Evolutionary conservation across 2,888 invertebrate genomes (phyloP), one percentile per base, ranked within the genome.

Genomic region (Periphyllus acericola): DNA sequence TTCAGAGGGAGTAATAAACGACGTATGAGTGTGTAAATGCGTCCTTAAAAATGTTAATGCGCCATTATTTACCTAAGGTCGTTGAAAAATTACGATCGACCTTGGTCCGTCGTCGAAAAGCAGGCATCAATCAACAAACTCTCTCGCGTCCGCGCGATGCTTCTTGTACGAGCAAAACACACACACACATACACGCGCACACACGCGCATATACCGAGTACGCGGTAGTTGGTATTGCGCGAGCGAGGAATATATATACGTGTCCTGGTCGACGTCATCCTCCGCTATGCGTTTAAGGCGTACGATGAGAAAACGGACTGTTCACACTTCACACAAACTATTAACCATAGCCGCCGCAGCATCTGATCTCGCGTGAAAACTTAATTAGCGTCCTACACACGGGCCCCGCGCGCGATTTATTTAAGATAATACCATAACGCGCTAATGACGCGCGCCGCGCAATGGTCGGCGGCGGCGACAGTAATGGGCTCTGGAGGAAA

Each of bases 61-160:
- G 87, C 87, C 79, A 87, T 87, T 87, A 87, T 87, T 87, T 87
- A 87, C 80, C 72, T 87, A 87, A 87, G 87, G 87, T 74, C 87
- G 87, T 87, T 74, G 72, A 80, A 87, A 87, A 80, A 60, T 66
- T 80, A 87, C 80, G 74, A 71, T 55, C 74, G 87, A 74, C 87
- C 87, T 87, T 87, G 87, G 87, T 60, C 80, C 60, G 87, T 80
- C 55, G 79, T 74, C 80, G 74, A 72, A 60, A 74, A 72, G 52
- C 83, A 75, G 66, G 40, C 87, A 87, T 87, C 87, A 87, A 87
- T 87, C 87, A 87, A 87, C 72, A 74, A 60, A 80, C 40, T 72
- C 79, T 86, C 74, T 60, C 25, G 68, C 36, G 14, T 25, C 11
- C n/a, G 74, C 36, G 74, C 55, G 74, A 29, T 72, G 55, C 75